Evolutionary conservation across 2,113 vertebrate species (phyloP).

Genomic region (Butorides virescens): DNA sequence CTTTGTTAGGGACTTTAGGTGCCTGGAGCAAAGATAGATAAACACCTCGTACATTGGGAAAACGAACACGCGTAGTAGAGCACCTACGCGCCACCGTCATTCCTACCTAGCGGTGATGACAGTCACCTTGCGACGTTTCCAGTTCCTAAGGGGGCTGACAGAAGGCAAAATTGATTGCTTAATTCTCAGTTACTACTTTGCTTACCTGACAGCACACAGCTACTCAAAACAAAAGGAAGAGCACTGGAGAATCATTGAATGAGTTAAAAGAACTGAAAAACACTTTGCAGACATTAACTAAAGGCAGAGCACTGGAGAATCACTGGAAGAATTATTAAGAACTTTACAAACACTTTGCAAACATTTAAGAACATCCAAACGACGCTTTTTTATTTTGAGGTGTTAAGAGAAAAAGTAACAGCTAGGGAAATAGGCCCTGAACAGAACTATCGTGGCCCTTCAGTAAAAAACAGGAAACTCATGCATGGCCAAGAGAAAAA

Average conservation of each 20-base stretch:
- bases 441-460: accelerated
- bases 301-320: too few species aligned
- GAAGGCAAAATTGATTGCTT: not conserved
- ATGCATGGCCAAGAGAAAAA: accelerated
- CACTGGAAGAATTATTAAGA: too few species aligned
- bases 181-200: not conserved
- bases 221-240: not conserved
- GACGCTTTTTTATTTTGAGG: not conserved
- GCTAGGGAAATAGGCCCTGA: not conserved
- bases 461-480: not conserved
- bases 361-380: too few species aligned
- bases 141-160: not conserved
- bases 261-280: not conserved
- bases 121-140: not conserved
- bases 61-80: accelerated
- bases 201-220: not conserved
- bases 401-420: not conserved
- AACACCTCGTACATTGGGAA: not conserved
- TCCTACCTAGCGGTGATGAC: not conserved
- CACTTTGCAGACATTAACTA: not conserved
- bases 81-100: not conserved
- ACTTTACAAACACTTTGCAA: too few species aligned
- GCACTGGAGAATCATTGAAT: not conserved
- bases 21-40: not conserved
- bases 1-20: not conserved